phyloP scores from a whole-genome alignment of 2,888 invertebrate genomes.

The Rhopalosiphum nymphaeae region DNA sequence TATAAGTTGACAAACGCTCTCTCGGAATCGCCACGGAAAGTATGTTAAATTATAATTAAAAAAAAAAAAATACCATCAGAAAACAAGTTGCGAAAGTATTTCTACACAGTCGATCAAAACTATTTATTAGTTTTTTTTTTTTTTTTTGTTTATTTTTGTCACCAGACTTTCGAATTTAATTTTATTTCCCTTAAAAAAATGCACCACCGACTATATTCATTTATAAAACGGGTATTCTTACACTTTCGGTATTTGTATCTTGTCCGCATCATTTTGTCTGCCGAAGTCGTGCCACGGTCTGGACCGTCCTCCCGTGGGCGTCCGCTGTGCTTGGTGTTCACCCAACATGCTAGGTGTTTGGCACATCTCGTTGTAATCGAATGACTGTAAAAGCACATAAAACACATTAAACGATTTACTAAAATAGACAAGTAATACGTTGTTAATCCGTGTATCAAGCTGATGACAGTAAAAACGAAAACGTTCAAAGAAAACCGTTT shows the following conservation, averaged over 20 bases:
- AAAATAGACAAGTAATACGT: not conserved
- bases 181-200: conserved; percentile 6
- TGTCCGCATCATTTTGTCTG: conserved; percentile 92
- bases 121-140: not conserved
- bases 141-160: not conserved
- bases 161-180: conserved; percentile 43
- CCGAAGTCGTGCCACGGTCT: conserved; percentile 96
- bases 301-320: conserved; percentile 73
- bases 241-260: conserved; percentile 98
- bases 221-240: conserved; percentile 75
- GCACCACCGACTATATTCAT: not conserved
- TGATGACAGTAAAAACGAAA: not conserved
- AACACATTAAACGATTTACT: not conserved
- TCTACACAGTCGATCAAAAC: not conserved
- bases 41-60: conserved; percentile 28
- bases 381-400: conserved; percentile 77
- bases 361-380: conserved; percentile 93
- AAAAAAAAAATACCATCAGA: conserved; percentile 2
- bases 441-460: not conserved
- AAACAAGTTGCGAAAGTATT: conserved; percentile 57
- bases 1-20: conserved; percentile 37
- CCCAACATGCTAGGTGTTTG: conserved; percentile 72
- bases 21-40: conserved; percentile 9
- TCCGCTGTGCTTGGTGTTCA: conserved; percentile 67
- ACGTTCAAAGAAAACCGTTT: not conserved